Base-by-base conservation (phyloP, 1,140 invertebrate species). In the Triops cancriformis region DNA sequence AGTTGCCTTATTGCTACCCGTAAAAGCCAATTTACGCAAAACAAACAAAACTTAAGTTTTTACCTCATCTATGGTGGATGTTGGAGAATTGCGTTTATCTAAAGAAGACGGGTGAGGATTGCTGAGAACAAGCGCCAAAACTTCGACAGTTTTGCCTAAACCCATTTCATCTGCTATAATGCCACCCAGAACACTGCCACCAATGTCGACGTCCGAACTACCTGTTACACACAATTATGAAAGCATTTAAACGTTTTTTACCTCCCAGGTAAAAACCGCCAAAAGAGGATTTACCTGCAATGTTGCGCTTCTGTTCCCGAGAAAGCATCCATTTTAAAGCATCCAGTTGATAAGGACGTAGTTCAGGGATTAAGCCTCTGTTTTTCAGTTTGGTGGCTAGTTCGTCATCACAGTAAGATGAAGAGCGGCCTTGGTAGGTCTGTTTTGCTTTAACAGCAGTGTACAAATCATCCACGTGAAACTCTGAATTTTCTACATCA, bases 91-190 rank as follows among this genome's bases (percentile, higher is more conserved):
- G 14, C 14, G 9, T 64, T 64, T 18, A 64, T 18, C 51, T 23
- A 64, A 23, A 14, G 51, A n/a, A 23, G 0, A 64, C 4, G 51
- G 51, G 23, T 64, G 81, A 12, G 87, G 87, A 85, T 93, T 87
- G 3, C 85, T 81, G 72, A 93, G 82, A 80, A 94, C 87, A 77
- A 89, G 88, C 18, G 90, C 88, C 12, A 94, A 81, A 26, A 93
- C 88, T 85, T 94, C 92, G 5, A 94, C 89, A 0, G 93, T 94
- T 86, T 94, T 94, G 1, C 93, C 93, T 23, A 94, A 83, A 11
- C 92, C 93, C 93, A 94, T 94, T 85, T 94, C 92, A 85, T 94
- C 93, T 23, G 91, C 92, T 73, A 94, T 84, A 76, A 94, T 93
- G 7, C 92, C 93, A 75, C 92, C 92, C n/a, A 87, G 45, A 85